Conservation (phyloP, 2,888 invertebrate species). For the Stenodera caucasica region DNA sequence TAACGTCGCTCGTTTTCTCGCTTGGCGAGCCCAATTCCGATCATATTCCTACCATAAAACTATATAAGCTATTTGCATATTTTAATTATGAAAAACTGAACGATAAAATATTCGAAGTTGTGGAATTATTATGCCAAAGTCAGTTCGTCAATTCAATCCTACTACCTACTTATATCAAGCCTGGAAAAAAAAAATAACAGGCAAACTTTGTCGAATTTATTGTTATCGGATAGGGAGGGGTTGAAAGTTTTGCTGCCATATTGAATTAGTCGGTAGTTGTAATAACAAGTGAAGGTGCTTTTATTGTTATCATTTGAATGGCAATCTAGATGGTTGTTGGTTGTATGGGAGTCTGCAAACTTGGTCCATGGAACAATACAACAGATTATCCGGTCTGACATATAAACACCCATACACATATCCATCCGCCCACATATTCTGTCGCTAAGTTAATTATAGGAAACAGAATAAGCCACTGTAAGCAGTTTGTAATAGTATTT, state of each 20-base stretch:
- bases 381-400: slow-evolving; percentile 26
- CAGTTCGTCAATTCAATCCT: neutral
- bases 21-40: slow-evolving; percentile 10
- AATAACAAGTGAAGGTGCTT: neutral
- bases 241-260: no score
- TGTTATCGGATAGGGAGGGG: no score
- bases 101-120: neutral
- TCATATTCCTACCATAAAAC: slow-evolving; percentile 18
- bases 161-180: neutral
- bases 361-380: slow-evolving; percentile 17
- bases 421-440: slow-evolving; percentile 31
- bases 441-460: slow-evolving; percentile 37
- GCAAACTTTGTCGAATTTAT: no score
- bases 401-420: slow-evolving; percentile 14
- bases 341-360: neutral
- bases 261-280: no score
- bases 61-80: slow-evolving; percentile 22
- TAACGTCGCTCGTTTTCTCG: slow-evolving; percentile 25
- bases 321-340: neutral
- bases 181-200: neutral
- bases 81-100: slow-evolving; percentile 19
- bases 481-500: slow-evolving; percentile 40
- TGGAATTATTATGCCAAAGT: neutral
- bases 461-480: slow-evolving; percentile 38
- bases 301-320: neutral